Base-by-base conservation (phyloP, 2,113 vertebrate species). In the Calonectris borealis region DNA sequence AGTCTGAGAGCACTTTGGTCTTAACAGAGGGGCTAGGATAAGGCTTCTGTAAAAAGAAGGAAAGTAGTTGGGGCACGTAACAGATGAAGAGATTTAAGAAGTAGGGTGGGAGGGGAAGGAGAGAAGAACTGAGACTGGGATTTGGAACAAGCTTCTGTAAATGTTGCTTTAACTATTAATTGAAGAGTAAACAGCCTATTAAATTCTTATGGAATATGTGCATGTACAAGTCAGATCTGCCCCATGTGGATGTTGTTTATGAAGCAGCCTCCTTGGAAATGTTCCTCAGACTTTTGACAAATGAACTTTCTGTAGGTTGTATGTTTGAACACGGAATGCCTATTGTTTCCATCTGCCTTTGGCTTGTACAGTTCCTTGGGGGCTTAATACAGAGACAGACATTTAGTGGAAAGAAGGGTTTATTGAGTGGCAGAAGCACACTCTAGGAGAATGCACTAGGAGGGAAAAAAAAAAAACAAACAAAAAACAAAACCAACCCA, bases 311-410 rank as follows among this genome's bases (percentile, higher is more conserved):
- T 96, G 92, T 86, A 96, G 90, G 46, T 46, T 92, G 69, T 96
- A 93, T 61, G 2, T 91, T 89, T 95, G 89, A 97, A 97, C 77
- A 86, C 2, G 42, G 71, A 95, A 62, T 46, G 78, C 89, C 94
- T 96, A 91, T 96, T 95, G 94, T 96, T 96, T 96, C 94, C 86
- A 93, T 94, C 93, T 97, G 96, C 93, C 95, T 90, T 95, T 93
- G 88, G 85, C 88, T 97, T 91, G 68, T 95, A 89, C 70, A 80
- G n/a, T 82, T 97, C 96, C 95, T 97, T 81, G 42, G 80, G 85
- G 83, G 72, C 71, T 96, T 95, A 86, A 87, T 52, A 75, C 62
- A 94, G 94, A 93, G 79, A 76, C 90, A 94, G 90, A 83, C 66
- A 79, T 93, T 91, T 90, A 88, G 93, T 80, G 58, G 68, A 97